Evolutionary conservation across 2,113 vertebrate species (phyloP), one percentile per base, ranked within the genome.

Genomic region (human (Homo sapiens)): DNA sequence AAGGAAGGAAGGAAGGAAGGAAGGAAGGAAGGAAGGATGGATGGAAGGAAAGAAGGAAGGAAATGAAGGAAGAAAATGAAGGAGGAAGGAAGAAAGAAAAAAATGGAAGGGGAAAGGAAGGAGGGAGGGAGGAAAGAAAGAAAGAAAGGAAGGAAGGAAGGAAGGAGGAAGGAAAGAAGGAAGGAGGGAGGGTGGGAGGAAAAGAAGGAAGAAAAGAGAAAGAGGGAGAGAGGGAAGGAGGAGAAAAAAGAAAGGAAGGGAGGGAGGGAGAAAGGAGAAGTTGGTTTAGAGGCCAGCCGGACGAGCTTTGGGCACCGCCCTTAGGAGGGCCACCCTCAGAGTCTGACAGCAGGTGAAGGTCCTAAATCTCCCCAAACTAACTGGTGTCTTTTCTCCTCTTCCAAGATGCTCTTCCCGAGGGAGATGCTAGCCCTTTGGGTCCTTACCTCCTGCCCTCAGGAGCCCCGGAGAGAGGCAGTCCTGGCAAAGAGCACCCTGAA

Each of bases 381-480:
- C 27, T 10, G 30, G 11, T 50, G 70, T 22, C 68, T 94, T 30
- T 82, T 96, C 92, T 89, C 85, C 75, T 76, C 76, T 92, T 38
- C 13, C 0, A 96, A 99, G 99, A 97, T 64, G 27, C 43, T 0
- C 78, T 89, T 5, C 96, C 85, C 0, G 97, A 97, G 9, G 95
- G 96, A 96, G 43, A 0, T 0, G 40, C 70, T 0, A 55, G 48
- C 30, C 98, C 97, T 1, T 1, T 95, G 0, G 92, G 94, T 17
- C 68, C 70, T 0, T 79, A 89, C 35, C 96, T 97, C 1, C 90
- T 93, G 0, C 0, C 94, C 4, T 76, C 35, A 0, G 97, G 88
- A 7, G 97, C 96, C 0, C 92, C 66, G 1, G 0, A 25, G 12
- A 94, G 97, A 48, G 78, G 93, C 86, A 14, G 0, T 0, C 48